Percentiles rank a stretch among this genome's conserved stretches.
phyloP scores from a whole-genome alignment of 2,113 vertebrate species.

The Copsychus sechellarum region DNA sequence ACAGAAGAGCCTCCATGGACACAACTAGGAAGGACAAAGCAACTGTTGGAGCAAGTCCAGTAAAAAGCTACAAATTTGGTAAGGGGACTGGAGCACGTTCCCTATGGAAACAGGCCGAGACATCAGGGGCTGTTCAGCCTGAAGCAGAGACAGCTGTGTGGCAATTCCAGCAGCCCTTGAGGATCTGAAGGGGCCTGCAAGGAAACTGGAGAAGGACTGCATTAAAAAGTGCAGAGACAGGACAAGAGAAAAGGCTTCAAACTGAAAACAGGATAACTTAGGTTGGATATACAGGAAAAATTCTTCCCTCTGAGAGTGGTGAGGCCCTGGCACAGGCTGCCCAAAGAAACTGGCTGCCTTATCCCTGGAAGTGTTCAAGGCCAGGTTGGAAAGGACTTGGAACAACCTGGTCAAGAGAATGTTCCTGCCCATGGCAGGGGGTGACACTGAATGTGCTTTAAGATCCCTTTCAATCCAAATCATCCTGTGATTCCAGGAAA shows the following conservation, averaged over 20 bases:
- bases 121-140: not conserved
- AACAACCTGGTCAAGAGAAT: not conserved
- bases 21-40: not conserved
- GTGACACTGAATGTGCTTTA: not conserved
- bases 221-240: not conserved
- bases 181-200: not conserved
- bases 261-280: not conserved
- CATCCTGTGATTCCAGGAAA: not conserved
- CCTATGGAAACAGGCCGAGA: not conserved
- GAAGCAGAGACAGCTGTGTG: not conserved
- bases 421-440: not conserved
- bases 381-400: not conserved
- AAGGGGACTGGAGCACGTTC: not conserved
- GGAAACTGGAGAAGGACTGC: not conserved
- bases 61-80: not conserved
- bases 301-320: not conserved
- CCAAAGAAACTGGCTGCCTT: not conserved
- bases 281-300: not conserved
- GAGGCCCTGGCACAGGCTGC: not conserved
- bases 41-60: not conserved
- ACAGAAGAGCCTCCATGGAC: not conserved
- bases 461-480: not conserved
- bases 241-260: not conserved
- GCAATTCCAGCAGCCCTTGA: not conserved
- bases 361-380: not conserved